A percentile compares a stretch with the other conserved stretches of the same genome.
Conservation (phyloP, 2,113 vertebrate species). For the Pseudopodoces humilis region DNA sequence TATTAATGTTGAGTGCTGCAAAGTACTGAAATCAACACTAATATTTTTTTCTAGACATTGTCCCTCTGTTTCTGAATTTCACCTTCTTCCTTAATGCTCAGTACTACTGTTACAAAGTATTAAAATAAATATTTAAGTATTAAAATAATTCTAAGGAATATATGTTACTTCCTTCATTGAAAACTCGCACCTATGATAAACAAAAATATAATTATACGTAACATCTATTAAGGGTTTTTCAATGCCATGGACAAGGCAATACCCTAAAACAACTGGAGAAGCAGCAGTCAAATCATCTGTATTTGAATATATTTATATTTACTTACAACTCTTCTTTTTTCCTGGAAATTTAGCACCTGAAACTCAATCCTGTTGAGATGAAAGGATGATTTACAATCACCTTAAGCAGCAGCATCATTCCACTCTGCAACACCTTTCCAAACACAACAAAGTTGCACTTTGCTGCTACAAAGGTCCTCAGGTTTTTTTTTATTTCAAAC, state of each 20-base stretch:
- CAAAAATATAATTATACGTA: not conserved
- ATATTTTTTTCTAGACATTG: not conserved
- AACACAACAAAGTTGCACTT: not conserved
- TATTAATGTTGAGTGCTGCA: not conserved
- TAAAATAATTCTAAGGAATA: not conserved
- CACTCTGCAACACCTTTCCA: not conserved
- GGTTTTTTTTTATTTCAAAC: not conserved
- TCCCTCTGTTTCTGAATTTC: not conserved
- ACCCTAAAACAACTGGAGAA: not conserved
- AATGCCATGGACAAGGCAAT: not conserved
- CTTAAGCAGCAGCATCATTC: not conserved
- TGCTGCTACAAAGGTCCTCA: not conserved
- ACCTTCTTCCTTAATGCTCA: not conserved
- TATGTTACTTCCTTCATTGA: not conserved
- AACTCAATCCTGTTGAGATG: not conserved
- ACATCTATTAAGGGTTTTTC: not conserved
- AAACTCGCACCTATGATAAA: not conserved
- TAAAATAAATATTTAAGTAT: not conserved
- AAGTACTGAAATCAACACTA: not conserved
- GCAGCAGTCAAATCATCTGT: not conserved
- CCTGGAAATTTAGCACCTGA: not conserved
- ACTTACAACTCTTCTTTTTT: not conserved
- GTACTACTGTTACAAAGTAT: not conserved
- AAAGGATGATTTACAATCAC: not conserved
- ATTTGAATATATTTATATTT: not conserved